Evolutionary conservation across 2,888 invertebrate species (phyloP).

Genomic region (Empis stercorea): DNA sequence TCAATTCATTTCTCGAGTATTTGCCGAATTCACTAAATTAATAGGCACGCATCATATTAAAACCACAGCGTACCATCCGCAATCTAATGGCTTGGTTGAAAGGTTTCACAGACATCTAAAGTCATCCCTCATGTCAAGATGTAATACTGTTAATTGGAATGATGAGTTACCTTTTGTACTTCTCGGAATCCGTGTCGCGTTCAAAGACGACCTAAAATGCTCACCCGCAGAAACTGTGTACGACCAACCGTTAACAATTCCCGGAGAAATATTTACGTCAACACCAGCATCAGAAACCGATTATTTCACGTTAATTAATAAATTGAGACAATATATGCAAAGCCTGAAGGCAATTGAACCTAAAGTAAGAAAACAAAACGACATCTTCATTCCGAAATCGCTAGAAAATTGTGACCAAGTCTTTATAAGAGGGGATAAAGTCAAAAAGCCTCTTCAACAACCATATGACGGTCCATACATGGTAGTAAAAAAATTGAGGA

Average conservation of each 20-base stretch:
- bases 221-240: conserved; percentile 5
- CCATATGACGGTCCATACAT: neutral
- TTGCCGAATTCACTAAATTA: neutral
- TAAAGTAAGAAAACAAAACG: too few relatives aligned
- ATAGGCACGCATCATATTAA: conserved; percentile 1
- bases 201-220: conserved; percentile 6
- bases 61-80: conserved; percentile 5
- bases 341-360: neutral
- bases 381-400: neutral
- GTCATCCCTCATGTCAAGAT: neutral
- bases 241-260: neutral
- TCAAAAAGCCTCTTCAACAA: neutral
- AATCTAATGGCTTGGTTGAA: conserved; percentile 6
- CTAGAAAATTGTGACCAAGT: neutral
- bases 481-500: neutral
- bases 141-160: conserved; percentile 4
- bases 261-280: neutral
- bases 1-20: conserved; percentile 5
- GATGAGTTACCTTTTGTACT: conserved; percentile 8
- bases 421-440: neutral
- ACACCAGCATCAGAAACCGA: neutral
- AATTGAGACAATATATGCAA: neutral
- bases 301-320: neutral
- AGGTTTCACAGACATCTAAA: conserved; percentile 8
- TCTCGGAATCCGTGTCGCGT: conserved; percentile 7